Evolutionary conservation across 2,888 invertebrate species (phyloP), one percentile per base, ranked within the genome.

Genomic region (Baccha elongata): DNA sequence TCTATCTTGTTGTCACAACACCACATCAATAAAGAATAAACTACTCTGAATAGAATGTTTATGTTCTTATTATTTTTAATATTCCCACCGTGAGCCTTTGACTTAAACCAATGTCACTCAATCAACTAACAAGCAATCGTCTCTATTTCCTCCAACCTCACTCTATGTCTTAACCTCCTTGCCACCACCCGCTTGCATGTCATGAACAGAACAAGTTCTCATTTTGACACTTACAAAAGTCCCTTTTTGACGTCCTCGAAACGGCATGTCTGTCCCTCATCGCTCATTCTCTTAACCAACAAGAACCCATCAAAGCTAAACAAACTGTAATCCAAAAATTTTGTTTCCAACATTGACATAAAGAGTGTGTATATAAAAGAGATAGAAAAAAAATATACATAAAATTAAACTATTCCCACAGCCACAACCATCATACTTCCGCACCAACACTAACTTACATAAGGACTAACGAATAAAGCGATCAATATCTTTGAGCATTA

Each of bases 401-500:
- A 29, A 44, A 26, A 42, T 26, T 42, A 26, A 40, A 40, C 37
- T 40, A 13, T 13, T 13, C 37, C 58, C 26, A 44, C 19, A 29
- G 7, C 13, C 58, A 37, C 13, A 15, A 58, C 15, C 21, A 29
- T 19, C 60, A 58, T 2, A 11, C 26, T 6, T 26, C 26, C 26
- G 6, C 29, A 32, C 29, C 29, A 32, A 21, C 15, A 46, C 11
- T 46, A 35, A 11, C 44, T n/a, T n/a, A n/a, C n/a, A n/a, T n/a
- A 35, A 55, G 55, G 13, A 44, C 29, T 11, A 53, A 32, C n/a
- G 26, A n/a, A 44, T 44, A 46, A 68, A 44, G 21, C 53, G 68
- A 55, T 68, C 53, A 68, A 68, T 68, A 68, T 68, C 44, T 68
- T 23, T 32, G 44, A 44, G 17, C 21, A 53, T 35, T 68, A 21